These are phyloP conservation scores for Pachypanchax playfairii DNA, from an alignment of 2,113 vertebrate genomes.

Conservation along the genomic window DNA sequence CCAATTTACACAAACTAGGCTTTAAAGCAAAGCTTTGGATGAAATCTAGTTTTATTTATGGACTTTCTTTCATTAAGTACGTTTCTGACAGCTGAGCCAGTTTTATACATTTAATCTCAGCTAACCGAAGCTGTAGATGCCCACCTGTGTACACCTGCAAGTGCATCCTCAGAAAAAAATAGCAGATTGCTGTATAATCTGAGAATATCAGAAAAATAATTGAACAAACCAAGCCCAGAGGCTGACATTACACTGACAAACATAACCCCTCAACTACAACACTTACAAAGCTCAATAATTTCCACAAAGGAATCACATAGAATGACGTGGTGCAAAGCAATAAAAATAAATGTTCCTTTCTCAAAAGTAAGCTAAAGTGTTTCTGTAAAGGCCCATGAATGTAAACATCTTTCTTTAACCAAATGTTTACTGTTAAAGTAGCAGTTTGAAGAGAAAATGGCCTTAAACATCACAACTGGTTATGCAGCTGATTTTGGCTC, in stretches of 20 bases:
- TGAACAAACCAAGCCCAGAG: conserved; percentile 18
- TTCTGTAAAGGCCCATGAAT: background rate
- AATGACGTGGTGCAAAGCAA: too few relatives aligned
- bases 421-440: conserved; percentile 15
- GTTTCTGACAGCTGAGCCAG: conserved; percentile 1
- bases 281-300: background rate
- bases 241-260: conserved; percentile 30
- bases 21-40: background rate
- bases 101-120: conserved; percentile 20
- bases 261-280: background rate
- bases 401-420: conserved; percentile 16
- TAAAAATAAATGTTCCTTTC: too few relatives aligned
- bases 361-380: too few relatives aligned
- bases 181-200: conserved; percentile 42
- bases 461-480: conserved; percentile 19
- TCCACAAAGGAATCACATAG: conserved; percentile 12
- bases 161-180: conserved; percentile 4
- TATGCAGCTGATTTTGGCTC: background rate
- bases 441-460: conserved; percentile 8
- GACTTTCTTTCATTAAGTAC: conserved; percentile 11
- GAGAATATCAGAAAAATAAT: conserved; percentile 32
- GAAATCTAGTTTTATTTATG: conserved; percentile 33
- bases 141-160: conserved; percentile 22
- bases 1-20: conserved; percentile 22
- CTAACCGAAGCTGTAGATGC: conserved; percentile 3